Evolutionary conservation across 35 echinoderm and acorn worm genomes (phyloP).

Genomic region (Hemicentrotus pulcherrimus): DNA sequence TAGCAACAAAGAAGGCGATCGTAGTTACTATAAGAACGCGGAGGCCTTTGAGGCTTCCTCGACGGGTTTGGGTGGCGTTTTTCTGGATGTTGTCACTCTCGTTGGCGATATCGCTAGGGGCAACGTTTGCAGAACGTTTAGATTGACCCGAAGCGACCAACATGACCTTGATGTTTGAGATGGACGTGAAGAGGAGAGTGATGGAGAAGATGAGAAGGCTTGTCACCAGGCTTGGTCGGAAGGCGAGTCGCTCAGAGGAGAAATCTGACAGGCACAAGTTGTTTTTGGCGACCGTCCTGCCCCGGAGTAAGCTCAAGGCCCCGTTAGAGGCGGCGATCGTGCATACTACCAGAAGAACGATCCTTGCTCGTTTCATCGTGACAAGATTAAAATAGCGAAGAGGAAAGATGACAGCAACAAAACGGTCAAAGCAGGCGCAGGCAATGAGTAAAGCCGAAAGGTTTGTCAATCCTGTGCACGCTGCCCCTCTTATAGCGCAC

Average conservation of each 20-base stretch:
- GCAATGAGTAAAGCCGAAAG: slow-evolving; percentile 22
- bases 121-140: not conserved
- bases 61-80: not conserved
- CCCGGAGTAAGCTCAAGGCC: not conserved
- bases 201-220: slow-evolving; percentile 24
- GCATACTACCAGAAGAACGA: not conserved
- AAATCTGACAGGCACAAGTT: slow-evolving; percentile 41
- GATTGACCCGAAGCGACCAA: slow-evolving; percentile 20
- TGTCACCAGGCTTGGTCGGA: slow-evolving; percentile 43
- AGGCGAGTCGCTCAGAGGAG: slow-evolving; percentile 36
- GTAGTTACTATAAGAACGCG: slow-evolving; percentile 16
- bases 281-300: slow-evolving; percentile 28
- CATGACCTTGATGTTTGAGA: slow-evolving; percentile 37
- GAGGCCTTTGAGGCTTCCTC: not conserved
- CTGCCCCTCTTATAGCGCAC: slow-evolving; percentile 34
- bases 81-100: not conserved
- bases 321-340: not conserved
- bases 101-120: not conserved
- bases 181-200: not conserved
- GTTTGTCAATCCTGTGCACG: slow-evolving; percentile 29
- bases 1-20: not conserved
- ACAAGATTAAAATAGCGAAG: not conserved
- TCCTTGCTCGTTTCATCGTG: slow-evolving; percentile 20
- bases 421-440: slow-evolving; percentile 43
- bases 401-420: slow-evolving; percentile 4